A percentile compares a stretch with the other conserved stretches of the same genome.
Conservation (phyloP, 53 echinoderm and acorn worm genomes). For the Stichopus horrens region DNA sequence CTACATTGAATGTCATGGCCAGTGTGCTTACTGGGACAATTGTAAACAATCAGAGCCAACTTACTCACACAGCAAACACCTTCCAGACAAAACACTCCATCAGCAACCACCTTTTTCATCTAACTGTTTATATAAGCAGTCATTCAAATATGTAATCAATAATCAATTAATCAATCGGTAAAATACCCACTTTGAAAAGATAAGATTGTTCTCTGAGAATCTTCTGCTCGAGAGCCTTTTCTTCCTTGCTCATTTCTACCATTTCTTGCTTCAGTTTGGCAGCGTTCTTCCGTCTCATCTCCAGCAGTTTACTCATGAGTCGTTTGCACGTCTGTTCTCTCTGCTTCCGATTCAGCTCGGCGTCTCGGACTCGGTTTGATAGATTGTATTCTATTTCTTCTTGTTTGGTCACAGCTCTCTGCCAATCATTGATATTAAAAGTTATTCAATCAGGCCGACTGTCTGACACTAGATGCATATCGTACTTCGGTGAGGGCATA, state of each 20-base stretch:
- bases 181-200: constrained; percentile 71
- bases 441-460: too few species aligned
- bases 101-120: too few species aligned
- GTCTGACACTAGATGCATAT: too few species aligned
- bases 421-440: background rate
- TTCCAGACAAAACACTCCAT: too few species aligned
- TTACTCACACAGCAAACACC: too few species aligned
- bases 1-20: too few species aligned
- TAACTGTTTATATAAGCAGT: too few species aligned
- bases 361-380: constrained; percentile 77
- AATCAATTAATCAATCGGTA: background rate
- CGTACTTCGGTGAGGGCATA: background rate
- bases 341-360: constrained; percentile 83
- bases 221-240: constrained; percentile 83
- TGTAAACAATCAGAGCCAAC: too few species aligned
- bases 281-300: constrained; percentile 74
- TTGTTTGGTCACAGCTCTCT: constrained; percentile 84
- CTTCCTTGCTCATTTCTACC: constrained; percentile 65
- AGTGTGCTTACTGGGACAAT: too few species aligned
- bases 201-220: constrained; percentile 83
- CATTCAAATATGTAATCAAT: background rate
- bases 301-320: constrained; percentile 68
- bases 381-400: constrained; percentile 92
- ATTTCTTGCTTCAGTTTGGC: constrained; percentile 77
- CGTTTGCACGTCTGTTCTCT: constrained; percentile 70